These are phyloP conservation scores for Linnaemya tessellans DNA, from an alignment of 2,888 invertebrate species.

Conservation along the genomic window DNA sequence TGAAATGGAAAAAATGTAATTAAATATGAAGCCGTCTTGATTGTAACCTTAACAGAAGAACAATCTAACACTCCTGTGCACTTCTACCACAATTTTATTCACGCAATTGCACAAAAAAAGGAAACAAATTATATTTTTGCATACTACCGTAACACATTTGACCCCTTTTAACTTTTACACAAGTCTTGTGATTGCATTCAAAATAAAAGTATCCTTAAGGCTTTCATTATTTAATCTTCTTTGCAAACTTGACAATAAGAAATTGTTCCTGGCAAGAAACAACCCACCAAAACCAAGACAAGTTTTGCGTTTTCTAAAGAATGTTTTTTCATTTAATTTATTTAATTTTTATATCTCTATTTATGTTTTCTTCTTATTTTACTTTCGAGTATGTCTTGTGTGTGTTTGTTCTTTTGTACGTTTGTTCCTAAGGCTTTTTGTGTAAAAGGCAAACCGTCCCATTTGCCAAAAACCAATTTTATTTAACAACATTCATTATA, in stretches of 20 bases:
- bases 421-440: constrained; percentile 15
- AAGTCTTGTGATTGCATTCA: not conserved
- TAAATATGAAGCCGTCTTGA: constrained; percentile 16
- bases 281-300: not conserved
- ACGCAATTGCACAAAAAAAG: constrained; percentile 18
- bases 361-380: not conserved
- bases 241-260: not conserved
- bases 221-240: not conserved
- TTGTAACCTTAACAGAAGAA: not conserved
- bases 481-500: constrained; percentile 30
- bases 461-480: constrained; percentile 41
- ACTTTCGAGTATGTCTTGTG: not conserved
- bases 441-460: not conserved
- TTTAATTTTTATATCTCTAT: not conserved
- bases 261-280: not conserved
- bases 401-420: not conserved
- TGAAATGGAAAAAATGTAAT: constrained; percentile 69
- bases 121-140: not conserved
- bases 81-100: not conserved
- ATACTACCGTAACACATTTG: not conserved
- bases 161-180: constrained; percentile 1
- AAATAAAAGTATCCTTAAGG: constrained; percentile 27
- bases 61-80: not conserved
- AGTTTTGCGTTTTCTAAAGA: constrained; percentile 4
- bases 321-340: constrained; percentile 14